Conservation (phyloP, 1,140 invertebrate species). For the Gyrodactylus bullatarudis region DNA sequence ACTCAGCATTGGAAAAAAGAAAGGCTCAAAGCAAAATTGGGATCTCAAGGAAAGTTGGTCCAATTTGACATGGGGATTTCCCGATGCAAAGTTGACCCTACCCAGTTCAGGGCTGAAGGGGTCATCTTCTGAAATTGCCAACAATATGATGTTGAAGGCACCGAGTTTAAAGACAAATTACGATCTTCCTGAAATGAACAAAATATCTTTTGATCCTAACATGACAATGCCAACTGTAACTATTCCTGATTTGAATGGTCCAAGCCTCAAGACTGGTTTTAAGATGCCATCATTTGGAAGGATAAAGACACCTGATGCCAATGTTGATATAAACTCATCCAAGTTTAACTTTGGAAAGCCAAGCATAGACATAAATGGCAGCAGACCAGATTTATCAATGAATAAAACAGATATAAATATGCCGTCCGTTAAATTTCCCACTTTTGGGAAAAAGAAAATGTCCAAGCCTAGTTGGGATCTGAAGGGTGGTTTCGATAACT, state of each 20-base stretch:
- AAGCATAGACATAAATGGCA: too few relatives aligned
- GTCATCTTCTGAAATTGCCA: not conserved
- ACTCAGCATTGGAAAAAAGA: not conserved
- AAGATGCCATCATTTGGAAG: not conserved
- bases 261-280: not conserved
- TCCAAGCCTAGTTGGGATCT: too few relatives aligned
- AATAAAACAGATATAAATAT: too few relatives aligned
- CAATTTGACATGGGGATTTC: not conserved
- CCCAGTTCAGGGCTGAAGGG: not conserved
- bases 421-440: not conserved
- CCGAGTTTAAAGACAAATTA: not conserved
- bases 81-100: not conserved
- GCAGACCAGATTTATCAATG: too few relatives aligned
- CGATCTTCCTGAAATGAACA: not conserved
- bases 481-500: too few relatives aligned
- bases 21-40: not conserved
- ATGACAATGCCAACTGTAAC: too few relatives aligned
- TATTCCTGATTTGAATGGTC: too few relatives aligned
- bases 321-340: not conserved
- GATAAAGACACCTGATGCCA: too few relatives aligned
- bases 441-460: not conserved
- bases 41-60: too few relatives aligned
- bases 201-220: not conserved
- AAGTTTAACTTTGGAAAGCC: too few relatives aligned
- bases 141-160: not conserved